Conservation (phyloP, 2,113 vertebrate species). For the Toxotes jaculatrix region DNA sequence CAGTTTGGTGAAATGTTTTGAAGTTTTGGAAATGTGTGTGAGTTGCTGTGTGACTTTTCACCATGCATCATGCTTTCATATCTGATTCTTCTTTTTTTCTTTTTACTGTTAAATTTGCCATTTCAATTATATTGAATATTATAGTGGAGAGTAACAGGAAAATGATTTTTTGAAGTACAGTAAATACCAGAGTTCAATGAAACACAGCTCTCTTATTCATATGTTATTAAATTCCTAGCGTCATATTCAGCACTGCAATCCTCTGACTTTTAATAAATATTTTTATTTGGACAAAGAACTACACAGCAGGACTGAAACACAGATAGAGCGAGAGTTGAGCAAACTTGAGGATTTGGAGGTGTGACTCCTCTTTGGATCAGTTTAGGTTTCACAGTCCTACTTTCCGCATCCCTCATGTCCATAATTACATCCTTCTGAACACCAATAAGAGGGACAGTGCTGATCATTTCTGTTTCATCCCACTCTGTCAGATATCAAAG, state of each 20-base stretch:
- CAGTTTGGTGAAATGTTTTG: not conserved
- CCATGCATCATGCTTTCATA: not conserved
- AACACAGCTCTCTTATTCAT: not conserved
- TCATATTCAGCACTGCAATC: not conserved
- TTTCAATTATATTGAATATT: not conserved
- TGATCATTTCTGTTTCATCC: conserved; percentile 36
- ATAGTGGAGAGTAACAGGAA: not conserved
- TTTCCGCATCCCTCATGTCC: conserved; percentile 13
- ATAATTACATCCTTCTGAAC: conserved; percentile 29
- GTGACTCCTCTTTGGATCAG: conserved; percentile 13
- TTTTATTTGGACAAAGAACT: conserved; percentile 5
- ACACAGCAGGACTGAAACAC: not conserved
- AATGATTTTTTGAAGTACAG: not conserved
- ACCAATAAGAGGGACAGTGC: conserved; percentile 16
- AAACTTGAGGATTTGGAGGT: not conserved
- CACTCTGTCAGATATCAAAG: conserved; percentile 35
- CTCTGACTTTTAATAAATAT: not conserved
- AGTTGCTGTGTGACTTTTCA: not conserved
- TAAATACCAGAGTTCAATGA: not conserved
- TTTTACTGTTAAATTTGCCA: not conserved
- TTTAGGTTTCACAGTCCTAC: conserved; percentile 14
- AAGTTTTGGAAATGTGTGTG: not conserved
- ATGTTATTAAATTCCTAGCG: not conserved
- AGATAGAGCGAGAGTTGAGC: not conserved
- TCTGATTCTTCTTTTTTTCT: not conserved